Conservation (phyloP, 53 echinoderm and acorn worm species). For the Henricia sp. region DNA sequence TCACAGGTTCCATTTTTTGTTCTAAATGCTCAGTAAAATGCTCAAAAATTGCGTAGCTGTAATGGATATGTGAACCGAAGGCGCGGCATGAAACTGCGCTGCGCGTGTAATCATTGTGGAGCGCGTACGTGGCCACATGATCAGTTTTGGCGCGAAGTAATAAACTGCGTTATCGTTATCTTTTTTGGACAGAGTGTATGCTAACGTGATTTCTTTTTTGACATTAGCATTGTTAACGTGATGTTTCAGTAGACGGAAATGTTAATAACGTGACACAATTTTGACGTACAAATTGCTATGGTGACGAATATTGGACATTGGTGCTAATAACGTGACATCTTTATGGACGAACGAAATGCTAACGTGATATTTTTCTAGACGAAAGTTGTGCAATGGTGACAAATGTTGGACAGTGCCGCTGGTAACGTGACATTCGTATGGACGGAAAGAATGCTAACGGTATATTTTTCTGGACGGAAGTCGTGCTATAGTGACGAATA, state of each 20-base stretch:
- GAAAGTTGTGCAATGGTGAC: neutral
- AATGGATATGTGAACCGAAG: neutral
- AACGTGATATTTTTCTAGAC: conserved; percentile 21
- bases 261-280: conserved; percentile 12
- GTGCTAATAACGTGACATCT: neutral
- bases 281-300: conserved; percentile 8
- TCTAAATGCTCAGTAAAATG: conserved; percentile 1
- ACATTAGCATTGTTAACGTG: conserved; percentile 23
- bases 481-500: too few relatives aligned
- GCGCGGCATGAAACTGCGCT: neutral
- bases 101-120: neutral
- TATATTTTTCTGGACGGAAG: too few relatives aligned
- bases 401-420: neutral
- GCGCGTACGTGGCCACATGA: neutral
- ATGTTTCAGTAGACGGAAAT: conserved; percentile 31
- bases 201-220: conserved; percentile 3
- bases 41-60: neutral
- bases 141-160: neutral
- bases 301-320: conserved; percentile 30
- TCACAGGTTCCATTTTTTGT: neutral
- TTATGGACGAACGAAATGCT: conserved; percentile 1
- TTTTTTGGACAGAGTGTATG: neutral
- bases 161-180: neutral
- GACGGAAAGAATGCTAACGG: too few relatives aligned
- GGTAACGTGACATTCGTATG: too few relatives aligned